Evolutionary conservation across 1,140 invertebrate genomes (phyloP).

Genomic region (Monomorium pharaonis): DNA sequence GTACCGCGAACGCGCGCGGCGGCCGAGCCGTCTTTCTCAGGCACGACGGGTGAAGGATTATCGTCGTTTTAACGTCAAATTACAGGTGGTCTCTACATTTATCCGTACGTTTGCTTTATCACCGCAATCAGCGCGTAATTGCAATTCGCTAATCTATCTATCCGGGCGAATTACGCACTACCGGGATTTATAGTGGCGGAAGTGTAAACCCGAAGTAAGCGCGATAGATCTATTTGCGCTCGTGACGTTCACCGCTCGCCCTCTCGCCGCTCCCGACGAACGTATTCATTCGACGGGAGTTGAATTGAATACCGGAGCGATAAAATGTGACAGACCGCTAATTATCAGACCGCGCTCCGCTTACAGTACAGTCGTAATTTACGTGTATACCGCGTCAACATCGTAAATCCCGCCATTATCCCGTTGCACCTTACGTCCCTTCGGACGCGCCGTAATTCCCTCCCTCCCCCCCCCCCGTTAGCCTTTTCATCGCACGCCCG

Average conservation of each 20-base stretch:
- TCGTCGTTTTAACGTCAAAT: slow-evolving; percentile 16
- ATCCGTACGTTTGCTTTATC: not conserved
- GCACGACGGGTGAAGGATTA: not conserved
- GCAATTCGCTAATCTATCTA: slow-evolving; percentile 21
- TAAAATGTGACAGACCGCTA: slow-evolving; percentile 33
- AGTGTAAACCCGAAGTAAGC: not conserved
- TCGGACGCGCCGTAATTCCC: not conserved
- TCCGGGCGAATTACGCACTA: not conserved
- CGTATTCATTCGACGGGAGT: not conserved
- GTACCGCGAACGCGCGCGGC: not conserved
- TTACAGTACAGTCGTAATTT: not conserved
- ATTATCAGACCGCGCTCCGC: slow-evolving; percentile 11
- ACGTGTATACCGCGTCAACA: not conserved
- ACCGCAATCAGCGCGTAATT: not conserved
- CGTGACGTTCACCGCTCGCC: not conserved
- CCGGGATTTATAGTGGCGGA: slow-evolving; percentile 39
- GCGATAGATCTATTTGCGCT: not conserved
- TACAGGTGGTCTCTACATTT: not conserved
- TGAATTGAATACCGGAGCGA: slow-evolving; percentile 20
- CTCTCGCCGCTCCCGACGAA: not conserved
- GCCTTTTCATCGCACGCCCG: slow-evolving; percentile 21
- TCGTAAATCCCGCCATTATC: slow-evolving; percentile 33
- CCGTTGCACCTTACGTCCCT: not conserved
- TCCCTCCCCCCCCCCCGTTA: too few relatives aligned
- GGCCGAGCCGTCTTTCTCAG: not conserved